phyloP scores from a whole-genome alignment of 64 coral and sea anemone genomes.

The Acropora yongei region DNA sequence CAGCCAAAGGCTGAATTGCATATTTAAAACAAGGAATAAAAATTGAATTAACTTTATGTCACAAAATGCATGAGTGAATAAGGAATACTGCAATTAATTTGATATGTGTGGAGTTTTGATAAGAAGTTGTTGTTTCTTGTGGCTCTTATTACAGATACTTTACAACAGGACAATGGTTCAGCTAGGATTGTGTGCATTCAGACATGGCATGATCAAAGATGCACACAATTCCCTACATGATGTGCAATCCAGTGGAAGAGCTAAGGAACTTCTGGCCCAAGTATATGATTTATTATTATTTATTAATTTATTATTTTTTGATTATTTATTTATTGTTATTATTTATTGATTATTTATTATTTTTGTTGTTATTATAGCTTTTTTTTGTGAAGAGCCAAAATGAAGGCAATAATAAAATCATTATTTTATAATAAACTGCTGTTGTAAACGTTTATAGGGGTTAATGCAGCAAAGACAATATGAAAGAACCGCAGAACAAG shows the following conservation, averaged over 20 bases:
- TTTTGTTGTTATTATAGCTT: no score
- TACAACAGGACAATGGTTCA: conserved; percentile 99
- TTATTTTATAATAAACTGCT: neutral
- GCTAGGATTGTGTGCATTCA: conserved; percentile 92
- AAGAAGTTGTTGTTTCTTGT: neutral
- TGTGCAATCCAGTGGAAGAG: conserved; percentile 96
- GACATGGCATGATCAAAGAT: conserved; percentile 99
- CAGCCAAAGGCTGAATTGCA: no score
- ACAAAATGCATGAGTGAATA: no score
- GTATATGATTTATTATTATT: conserved; percentile 3
- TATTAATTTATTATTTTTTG: no score
- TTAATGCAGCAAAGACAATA: conserved; percentile 97
- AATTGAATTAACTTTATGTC: no score
- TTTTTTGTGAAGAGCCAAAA: no score
- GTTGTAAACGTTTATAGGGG: conserved; percentile 43
- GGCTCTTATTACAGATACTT: conserved; percentile 71
- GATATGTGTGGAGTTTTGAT: no score
- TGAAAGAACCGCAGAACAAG: conserved; percentile 98
- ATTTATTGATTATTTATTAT: no score
- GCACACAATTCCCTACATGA: conserved; percentile 94
- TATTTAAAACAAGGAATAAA: no score
- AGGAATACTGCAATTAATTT: no score
- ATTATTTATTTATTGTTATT: no score
- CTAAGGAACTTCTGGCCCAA: conserved; percentile 95
- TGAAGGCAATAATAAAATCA: no score